These are phyloP conservation scores for Pogonus chalceus DNA, from an alignment of 1,140 invertebrate genomes.

Conservation along the genomic window DNA sequence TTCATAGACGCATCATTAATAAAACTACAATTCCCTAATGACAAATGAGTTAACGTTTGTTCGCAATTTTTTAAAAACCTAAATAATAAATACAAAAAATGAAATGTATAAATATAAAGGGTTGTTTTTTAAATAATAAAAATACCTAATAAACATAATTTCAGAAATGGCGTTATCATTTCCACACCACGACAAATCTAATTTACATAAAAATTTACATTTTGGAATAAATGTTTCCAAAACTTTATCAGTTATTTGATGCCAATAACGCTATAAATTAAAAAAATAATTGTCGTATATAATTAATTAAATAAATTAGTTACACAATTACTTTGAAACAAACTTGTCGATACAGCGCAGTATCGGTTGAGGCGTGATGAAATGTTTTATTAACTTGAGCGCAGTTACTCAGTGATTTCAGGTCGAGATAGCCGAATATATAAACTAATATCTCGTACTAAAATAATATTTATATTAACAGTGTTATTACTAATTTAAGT, in stretches of 20 bases:
- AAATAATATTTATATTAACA: conserved; percentile 13
- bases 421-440: conserved; percentile 67
- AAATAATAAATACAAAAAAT: conserved; percentile 22
- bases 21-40: conserved; percentile 29
- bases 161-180: conserved; percentile 51
- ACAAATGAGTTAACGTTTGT: conserved; percentile 53
- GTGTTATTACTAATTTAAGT: background rate
- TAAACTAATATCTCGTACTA: conserved; percentile 50
- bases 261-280: conserved; percentile 41
- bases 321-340: conserved; percentile 57
- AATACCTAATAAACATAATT: conserved; percentile 48
- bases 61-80: conserved; percentile 62
- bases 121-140: conserved; percentile 15
- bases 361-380: conserved; percentile 61
- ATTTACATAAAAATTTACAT: conserved; percentile 59
- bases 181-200: conserved; percentile 86
- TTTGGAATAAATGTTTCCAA: conserved; percentile 41
- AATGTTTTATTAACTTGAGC: conserved; percentile 67
- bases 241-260: conserved; percentile 36
- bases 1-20: conserved; percentile 17
- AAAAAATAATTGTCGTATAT: conserved; percentile 14
- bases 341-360: conserved; percentile 64
- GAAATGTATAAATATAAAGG: conserved; percentile 9
- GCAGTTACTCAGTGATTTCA: conserved; percentile 63
- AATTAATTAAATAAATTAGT: conserved; percentile 32